Base-by-base conservation (phyloP, 92 coral and sea anemone genomes). In the Phenganax subtilis region DNA sequence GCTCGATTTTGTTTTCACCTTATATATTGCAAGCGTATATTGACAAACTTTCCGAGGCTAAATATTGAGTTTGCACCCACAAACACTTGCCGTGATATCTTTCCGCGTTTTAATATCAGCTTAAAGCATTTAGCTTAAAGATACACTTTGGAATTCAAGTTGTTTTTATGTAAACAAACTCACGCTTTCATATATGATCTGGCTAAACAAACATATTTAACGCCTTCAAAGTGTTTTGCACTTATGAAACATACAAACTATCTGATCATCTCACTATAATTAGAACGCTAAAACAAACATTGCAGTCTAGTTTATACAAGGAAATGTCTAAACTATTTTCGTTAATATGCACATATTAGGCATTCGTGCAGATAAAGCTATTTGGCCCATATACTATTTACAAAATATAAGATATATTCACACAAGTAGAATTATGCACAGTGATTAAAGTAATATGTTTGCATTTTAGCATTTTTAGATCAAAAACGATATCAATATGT, bases 101-200 rank as follows among this genome's bases (percentile, higher is more conserved):
- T 61, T 61, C 8, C n/a, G 25, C 8, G 8, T 12, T 6, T 15
- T 61, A 61, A 61, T 9, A 30, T 51, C 31, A 69, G 29, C 51
- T 51, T 51, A 37, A 11, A 44, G n/a, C 57, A 71, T 44, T 71
- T 44, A 44, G 9, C 28, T 71, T 73, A 9, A 25, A 53, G 11
- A 54, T 4, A 6, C 25, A n/a, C 12, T 27, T 1, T 29, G 77
- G 59, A 14, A 73, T 54, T 52, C 77, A 71, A 73, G 52, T 10
- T 52, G 56, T 54, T 73, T 65, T 51, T 73, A 56, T 6, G 25
- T 73, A 54, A 73, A 73, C 77, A 73, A 73, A 25, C 27, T 25
- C 56, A 56, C 59, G 47, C 55, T 58, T 14, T 58, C 30, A 52
- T 73, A 60, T 73, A 60, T 73, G 9, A 53, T 73, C 9, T 17